A percentile compares a stretch with the other conserved stretches of the same genome.
These are phyloP conservation scores for Arenaria interpres DNA, from an alignment of 2,113 vertebrate species.

Conservation along the genomic window DNA sequence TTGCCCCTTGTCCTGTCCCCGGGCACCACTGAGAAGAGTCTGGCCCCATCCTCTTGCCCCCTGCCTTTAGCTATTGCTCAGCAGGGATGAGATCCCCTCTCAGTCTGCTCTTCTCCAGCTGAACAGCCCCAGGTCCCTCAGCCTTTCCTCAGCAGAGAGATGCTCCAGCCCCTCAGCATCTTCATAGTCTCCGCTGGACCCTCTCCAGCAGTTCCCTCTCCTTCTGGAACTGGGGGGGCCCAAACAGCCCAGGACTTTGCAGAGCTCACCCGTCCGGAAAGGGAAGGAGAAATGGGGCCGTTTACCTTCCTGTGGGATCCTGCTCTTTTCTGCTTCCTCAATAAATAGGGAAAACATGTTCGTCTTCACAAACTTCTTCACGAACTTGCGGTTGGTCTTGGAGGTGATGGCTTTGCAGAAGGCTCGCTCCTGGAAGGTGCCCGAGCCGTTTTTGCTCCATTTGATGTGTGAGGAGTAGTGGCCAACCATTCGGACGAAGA, in stretches of 20 bases:
- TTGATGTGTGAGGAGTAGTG: conserved; percentile 84
- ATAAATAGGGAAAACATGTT: conserved; percentile 97
- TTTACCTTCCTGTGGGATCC: conserved; percentile 84
- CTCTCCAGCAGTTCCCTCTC: neutral
- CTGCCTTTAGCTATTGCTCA: neutral
- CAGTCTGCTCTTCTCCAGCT: too few species aligned
- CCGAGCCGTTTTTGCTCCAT: conserved; percentile 1
- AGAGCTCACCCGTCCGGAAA: accelerated
- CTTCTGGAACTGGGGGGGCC: neutral
- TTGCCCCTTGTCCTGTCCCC: neutral
- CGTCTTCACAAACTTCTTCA: conserved; percentile 90
- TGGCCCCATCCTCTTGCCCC: too few species aligned
- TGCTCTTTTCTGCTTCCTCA: conserved; percentile 88
- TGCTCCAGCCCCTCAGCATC: too few species aligned
- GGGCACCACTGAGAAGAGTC: too few species aligned
- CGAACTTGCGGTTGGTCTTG: conserved; percentile 80
- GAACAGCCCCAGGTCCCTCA: too few species aligned
- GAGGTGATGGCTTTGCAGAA: conserved; percentile 88
- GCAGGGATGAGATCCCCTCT: neutral
- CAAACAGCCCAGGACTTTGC: neutral
- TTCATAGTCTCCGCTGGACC: neutral
- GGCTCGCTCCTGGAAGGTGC: conserved; percentile 81
- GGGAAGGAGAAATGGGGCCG: accelerated
- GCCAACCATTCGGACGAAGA: conserved; percentile 88
- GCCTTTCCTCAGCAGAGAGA: too few species aligned